Base-by-base conservation (phyloP, 2,888 invertebrate species). In the Nephrotoma guestfalica region DNA sequence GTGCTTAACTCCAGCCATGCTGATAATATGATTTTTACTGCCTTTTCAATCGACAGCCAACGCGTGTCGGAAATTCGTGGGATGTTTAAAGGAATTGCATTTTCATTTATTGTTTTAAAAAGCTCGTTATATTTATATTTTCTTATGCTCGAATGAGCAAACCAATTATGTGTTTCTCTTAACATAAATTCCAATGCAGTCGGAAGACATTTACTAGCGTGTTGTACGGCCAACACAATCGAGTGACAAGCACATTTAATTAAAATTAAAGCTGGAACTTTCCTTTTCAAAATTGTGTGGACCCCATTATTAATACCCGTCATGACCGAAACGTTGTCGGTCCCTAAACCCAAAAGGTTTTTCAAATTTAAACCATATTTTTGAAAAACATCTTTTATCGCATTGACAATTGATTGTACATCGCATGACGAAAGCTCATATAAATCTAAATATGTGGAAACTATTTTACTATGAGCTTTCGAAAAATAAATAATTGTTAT, bases 81-180 rank as follows among this genome's bases (percentile, higher is more conserved):
- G 57, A 89, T 88, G 88, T 89, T 89, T 84, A 88, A 85, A 0
- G 89, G 89, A n/a, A 88, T 87, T 4, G 87, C 15, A 51, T 88
- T 88, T 85, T 89, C 87, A 87, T 89, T 89, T 30, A 89, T 88
- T 11, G 87, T 40, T 11, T 88, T 41, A 86, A 88, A 88, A 13
- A 89, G 40, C 42, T 86, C 40, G 86, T 88, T 88, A 87, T 89
- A 89, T 30, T 57, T 57, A 18, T 15, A 7, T 86, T 88, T 88
- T 30, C 87, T 57, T 11, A 40, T 4, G 9, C 86, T 43, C 1
- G 86, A 86, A 9, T 18, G 30, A 13, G 40, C 13, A 83, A 87
- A 87, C 86, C 84, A 86, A 15, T 85, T 85, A 85, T 85, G 47
- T 2, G 89, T 89, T 88, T 89, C 88, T 41, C 84, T 85, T 41